These are phyloP conservation scores for Apocrypta bakeri DNA, from an alignment of 1,140 invertebrate species.

Conservation along the genomic window DNA sequence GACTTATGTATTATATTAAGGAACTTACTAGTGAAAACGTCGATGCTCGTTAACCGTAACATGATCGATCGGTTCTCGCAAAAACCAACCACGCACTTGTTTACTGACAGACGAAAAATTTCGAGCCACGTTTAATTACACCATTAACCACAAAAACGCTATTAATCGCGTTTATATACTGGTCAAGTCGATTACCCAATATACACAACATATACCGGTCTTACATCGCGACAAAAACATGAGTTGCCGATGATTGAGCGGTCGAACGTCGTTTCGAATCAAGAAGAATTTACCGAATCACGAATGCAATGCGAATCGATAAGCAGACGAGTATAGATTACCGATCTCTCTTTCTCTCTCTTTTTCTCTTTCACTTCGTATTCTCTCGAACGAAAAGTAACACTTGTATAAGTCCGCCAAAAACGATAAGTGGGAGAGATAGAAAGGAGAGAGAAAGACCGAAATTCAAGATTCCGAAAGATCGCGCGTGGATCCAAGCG, in stretches of 20 bases:
- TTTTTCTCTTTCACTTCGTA: neutral
- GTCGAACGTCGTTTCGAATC: constrained; percentile 24
- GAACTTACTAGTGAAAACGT: too few relatives aligned
- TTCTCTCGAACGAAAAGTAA: constrained; percentile 30
- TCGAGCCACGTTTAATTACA: too few relatives aligned
- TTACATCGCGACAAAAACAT: neutral
- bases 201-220: neutral
- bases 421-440: neutral
- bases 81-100: too few relatives aligned
- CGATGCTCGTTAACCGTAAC: too few relatives aligned
- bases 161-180: too few relatives aligned
- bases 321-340: constrained; percentile 28
- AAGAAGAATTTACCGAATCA: constrained; percentile 23
- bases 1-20: too few relatives aligned
- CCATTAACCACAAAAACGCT: too few relatives aligned
- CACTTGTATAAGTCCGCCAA: constrained; percentile 6
- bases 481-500: constrained; percentile 22
- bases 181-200: too few relatives aligned
- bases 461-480: constrained; percentile 50
- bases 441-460: neutral
- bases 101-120: too few relatives aligned
- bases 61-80: too few relatives aligned
- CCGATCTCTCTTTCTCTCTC: constrained; percentile 14
- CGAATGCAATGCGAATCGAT: constrained; percentile 49
- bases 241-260: constrained; percentile 34